Conservation (phyloP, 1,140 invertebrate genomes). For the Heliconius eleuchia region DNA sequence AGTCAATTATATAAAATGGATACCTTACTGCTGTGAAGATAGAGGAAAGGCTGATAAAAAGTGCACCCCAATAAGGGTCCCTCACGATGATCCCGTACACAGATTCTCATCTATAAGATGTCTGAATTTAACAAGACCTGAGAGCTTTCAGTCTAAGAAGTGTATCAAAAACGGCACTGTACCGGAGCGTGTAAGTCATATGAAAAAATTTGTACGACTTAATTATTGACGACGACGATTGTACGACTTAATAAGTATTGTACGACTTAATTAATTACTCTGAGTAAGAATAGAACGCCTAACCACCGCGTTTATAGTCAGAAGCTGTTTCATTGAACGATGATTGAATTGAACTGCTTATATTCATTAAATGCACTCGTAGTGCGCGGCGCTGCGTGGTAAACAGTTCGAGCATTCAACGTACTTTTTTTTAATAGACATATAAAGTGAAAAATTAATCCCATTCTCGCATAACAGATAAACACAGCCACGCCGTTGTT, state of each 20-base stretch:
- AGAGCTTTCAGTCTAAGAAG: conserved; percentile 51
- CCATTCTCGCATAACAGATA: conserved; percentile 40
- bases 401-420: too few relatives aligned
- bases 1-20: conserved; percentile 63
- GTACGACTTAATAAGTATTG: too few relatives aligned
- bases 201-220: not conserved
- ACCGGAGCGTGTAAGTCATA: not conserved
- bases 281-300: too few relatives aligned
- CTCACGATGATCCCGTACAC: conserved; percentile 62
- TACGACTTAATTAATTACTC: too few relatives aligned
- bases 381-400: too few relatives aligned
- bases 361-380: too few relatives aligned
- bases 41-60: conserved; percentile 53
- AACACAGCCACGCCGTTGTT: conserved; percentile 51
- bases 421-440: too few relatives aligned
- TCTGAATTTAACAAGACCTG: conserved; percentile 61
- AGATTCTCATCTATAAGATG: conserved; percentile 60
- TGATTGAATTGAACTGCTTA: too few relatives aligned
- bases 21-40: conserved; percentile 57
- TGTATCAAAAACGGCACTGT: conserved; percentile 4
- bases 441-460: not conserved
- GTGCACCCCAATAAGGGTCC: conserved; percentile 55
- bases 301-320: too few relatives aligned
- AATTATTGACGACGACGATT: too few relatives aligned
- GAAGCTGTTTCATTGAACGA: too few relatives aligned